phyloP scores from a whole-genome alignment of 2,113 vertebrate genomes.

The Oncorhynchus clarkii region DNA sequence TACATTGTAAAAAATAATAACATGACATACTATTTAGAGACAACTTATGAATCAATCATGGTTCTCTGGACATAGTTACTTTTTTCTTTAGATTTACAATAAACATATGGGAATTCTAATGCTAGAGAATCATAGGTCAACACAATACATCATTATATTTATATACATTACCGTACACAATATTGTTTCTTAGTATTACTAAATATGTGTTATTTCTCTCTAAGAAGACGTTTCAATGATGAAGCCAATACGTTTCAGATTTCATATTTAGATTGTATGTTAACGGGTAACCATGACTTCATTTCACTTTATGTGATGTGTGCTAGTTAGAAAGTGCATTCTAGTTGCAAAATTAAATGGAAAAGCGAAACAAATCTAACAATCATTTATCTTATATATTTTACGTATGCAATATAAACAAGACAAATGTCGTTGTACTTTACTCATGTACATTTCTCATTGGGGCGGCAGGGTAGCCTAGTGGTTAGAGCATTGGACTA shows the following conservation, averaged over 20 bases:
- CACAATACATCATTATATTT: neutral
- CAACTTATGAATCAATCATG: neutral
- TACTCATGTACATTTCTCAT: no score
- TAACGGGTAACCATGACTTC: neutral
- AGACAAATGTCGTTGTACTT: neutral
- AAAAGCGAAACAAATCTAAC: conserved; percentile 10
- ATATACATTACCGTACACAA: neutral
- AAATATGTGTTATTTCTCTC: neutral
- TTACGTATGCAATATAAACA: conserved; percentile 1
- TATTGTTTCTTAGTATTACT: neutral
- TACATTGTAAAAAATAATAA: neutral
- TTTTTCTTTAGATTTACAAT: neutral
- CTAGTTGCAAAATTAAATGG: neutral
- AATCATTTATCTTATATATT: neutral
- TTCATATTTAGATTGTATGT: neutral
- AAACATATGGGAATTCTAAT: neutral
- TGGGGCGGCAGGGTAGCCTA: no score
- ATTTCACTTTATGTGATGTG: neutral
- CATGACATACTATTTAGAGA: no score
- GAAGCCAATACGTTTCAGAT: neutral
- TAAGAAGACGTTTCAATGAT: neutral
- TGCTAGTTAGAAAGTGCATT: conserved; percentile 1
- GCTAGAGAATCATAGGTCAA: neutral
- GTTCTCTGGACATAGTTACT: neutral
- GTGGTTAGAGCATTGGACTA: no score